phyloP scores from a whole-genome alignment of 1,140 invertebrate genomes.

The Helicoverpa zea region DNA sequence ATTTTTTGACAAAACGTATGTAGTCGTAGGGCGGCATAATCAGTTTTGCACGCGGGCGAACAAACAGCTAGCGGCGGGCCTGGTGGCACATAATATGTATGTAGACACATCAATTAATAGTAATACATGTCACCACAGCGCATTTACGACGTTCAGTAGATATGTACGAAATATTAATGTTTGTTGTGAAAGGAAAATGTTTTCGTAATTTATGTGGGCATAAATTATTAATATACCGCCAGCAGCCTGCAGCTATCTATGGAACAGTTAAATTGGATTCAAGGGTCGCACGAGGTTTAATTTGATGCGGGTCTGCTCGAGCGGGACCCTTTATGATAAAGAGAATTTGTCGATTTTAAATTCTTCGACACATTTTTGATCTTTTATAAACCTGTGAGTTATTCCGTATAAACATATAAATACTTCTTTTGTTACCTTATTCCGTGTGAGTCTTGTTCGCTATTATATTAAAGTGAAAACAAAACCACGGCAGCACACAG shows the following conservation, averaged over 20 bases:
- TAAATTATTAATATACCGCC: constrained; percentile 69
- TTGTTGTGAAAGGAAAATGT: constrained; percentile 65
- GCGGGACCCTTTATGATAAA: constrained; percentile 58
- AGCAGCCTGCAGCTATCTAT: constrained; percentile 62
- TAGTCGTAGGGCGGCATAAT: no score
- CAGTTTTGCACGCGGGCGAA: no score
- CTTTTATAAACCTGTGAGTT: neutral
- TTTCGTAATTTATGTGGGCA: constrained; percentile 72
- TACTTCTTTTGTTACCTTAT: neutral
- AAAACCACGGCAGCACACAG: neutral
- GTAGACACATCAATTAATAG: constrained; percentile 14
- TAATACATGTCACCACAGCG: constrained; percentile 10
- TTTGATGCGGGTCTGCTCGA: constrained; percentile 65
- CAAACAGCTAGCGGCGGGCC: no score
- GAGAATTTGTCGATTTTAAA: constrained; percentile 64
- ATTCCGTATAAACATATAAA: neutral
- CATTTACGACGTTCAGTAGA: neutral
- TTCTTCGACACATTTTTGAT: constrained; percentile 46
- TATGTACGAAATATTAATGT: constrained; percentile 58
- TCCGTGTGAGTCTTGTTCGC: neutral
- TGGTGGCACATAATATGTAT: neutral
- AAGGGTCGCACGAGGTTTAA: constrained; percentile 67
- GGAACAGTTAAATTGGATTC: constrained; percentile 73
- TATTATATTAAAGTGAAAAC: neutral
- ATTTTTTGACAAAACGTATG: no score